Conservation (phyloP, 2,113 vertebrate species). For the Sprattus sprattus region DNA sequence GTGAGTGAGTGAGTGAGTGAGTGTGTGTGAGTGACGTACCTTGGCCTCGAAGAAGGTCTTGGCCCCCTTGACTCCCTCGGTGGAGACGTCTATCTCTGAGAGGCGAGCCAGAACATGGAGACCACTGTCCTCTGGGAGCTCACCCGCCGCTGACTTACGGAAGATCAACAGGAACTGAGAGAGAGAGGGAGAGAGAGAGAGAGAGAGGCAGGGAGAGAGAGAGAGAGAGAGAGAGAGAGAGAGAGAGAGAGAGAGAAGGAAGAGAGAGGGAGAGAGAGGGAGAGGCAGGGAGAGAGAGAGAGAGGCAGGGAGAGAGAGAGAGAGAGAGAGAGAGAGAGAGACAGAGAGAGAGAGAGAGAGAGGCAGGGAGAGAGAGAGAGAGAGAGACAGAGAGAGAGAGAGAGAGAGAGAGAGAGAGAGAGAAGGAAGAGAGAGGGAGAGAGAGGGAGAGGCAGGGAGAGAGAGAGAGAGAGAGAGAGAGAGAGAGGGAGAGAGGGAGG, state of each 20-base stretch:
- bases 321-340: neutral
- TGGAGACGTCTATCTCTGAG: conserved; percentile 92
- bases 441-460: too few relatives aligned
- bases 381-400: neutral
- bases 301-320: too few relatives aligned
- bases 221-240: neutral
- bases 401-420: neutral
- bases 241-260: neutral
- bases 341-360: neutral
- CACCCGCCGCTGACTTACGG: conserved; percentile 88
- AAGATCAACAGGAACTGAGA: conserved; percentile 92
- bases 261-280: neutral
- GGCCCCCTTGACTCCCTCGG: conserved; percentile 90
- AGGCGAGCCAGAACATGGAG: conserved; percentile 83
- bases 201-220: neutral
- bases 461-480: neutral
- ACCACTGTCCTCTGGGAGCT: conserved; percentile 89
- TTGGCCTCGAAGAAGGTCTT: conserved; percentile 97
- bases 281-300: neutral
- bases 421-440: too few relatives aligned
- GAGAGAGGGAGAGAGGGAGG: neutral
- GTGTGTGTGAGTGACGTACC: conserved; percentile 66
- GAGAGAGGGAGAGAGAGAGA: neutral
- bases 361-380: neutral
- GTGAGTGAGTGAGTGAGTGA: neutral